Evolutionary conservation across 2,797 vertebrate genomes (phyloP), one percentile per base, ranked within the genome.

Genomic region (Syngnathus rostellatus): DNA sequence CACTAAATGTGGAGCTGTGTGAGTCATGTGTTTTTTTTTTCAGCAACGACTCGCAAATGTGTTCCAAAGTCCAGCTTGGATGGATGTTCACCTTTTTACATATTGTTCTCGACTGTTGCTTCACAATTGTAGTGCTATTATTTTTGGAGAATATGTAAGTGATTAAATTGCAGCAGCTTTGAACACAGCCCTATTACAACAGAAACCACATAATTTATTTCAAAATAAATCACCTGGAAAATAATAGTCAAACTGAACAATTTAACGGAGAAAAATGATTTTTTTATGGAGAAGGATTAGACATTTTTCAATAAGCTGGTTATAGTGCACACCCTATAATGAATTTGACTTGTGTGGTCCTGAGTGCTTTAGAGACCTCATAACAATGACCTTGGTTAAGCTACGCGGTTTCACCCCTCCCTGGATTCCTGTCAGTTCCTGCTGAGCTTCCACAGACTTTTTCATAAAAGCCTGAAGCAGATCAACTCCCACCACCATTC

Each of bases 331-430:
- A 48, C n/a, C 50, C n/a, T 10, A 21, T 21, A 53, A 53, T 39
- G 37, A 59, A 12, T 38, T 58, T 14, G 8, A 16, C 25, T 6
- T 38, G 55, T 40, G 16, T 40, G 37, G 58, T n/a, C 37, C 40
- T 59, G 17, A 39, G 50, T n/a, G 50, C 3, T 19, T 51, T 21
- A 39, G 8, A 17, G 8, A 58, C 12, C 16, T 59, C 14, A 39
- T 38, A 4, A 17, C 16, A 78, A 64, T 60, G 75, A 81, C 78
- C 77, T 77, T 69, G 68, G 39, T 68, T 46, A 60, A 39, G 57
- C 69, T 68, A 70, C 39, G 62, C 71, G 68, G 54, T 64, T 80
- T 72, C 82, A 77, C 81, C 83, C 85, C 75, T 73, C 75, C 74
- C 77, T 81, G 76, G 73, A 79, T 79, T 81, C 76, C 69, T 69